Conservation (phyloP, 1,140 invertebrate species). For the Bombus pyrosoma region DNA sequence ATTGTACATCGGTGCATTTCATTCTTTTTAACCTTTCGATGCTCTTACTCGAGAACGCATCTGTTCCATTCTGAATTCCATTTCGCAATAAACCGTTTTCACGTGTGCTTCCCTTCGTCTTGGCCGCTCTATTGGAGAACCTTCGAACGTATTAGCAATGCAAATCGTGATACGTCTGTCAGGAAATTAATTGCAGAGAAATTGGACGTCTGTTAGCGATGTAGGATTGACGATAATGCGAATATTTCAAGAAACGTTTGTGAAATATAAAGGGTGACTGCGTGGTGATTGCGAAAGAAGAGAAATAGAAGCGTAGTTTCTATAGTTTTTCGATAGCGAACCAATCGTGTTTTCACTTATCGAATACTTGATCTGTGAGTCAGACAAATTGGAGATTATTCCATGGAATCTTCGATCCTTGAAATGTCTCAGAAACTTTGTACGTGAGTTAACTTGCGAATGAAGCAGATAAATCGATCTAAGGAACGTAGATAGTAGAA, state of each 20-base stretch:
- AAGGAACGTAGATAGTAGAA: background rate
- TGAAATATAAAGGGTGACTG: background rate
- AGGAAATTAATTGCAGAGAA: conserved; percentile 36
- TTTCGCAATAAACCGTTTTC: conserved; percentile 18
- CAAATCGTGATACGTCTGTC: conserved; percentile 33
- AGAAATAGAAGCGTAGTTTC: background rate
- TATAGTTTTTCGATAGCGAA: background rate
- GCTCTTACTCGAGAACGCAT: background rate
- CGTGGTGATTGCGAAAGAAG: background rate
- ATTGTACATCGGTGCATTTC: background rate
- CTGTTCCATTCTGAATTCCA: background rate
- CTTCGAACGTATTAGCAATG: conserved; percentile 33
- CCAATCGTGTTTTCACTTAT: background rate
- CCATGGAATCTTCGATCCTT: too few relatives aligned
- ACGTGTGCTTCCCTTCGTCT: background rate
- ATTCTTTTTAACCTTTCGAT: background rate
- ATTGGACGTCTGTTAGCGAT: conserved; percentile 2
- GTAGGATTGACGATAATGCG: background rate
- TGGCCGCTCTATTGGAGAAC: background rate
- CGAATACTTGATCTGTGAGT: conserved; percentile 19
- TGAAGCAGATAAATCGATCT: too few relatives aligned
- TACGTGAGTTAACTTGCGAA: background rate
- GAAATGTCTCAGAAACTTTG: background rate
- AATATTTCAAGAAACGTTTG: conserved; percentile 4
- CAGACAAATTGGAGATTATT: background rate